Evolutionary conservation across 2,888 invertebrate genomes (phyloP).

Genomic region (Nomada ferruginata): DNA sequence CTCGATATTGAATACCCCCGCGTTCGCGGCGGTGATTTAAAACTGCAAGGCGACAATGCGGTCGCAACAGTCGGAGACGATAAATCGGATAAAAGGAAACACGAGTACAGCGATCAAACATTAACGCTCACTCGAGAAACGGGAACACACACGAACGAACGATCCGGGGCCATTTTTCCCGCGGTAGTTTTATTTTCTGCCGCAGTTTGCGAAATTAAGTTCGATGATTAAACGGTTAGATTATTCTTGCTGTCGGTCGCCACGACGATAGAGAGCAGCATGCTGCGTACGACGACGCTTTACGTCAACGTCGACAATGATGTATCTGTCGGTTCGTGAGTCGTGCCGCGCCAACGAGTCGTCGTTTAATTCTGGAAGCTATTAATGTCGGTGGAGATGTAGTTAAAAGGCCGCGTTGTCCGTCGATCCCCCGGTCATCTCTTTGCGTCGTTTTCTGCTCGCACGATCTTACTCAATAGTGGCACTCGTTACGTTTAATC

Average conservation of each 20-base stretch:
- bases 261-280: conserved; percentile 19
- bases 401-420: conserved; percentile 77
- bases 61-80: not conserved
- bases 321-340: conserved; percentile 39
- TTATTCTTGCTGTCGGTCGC: conserved; percentile 38
- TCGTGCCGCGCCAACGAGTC: conserved; percentile 49
- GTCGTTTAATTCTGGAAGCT: conserved; percentile 73
- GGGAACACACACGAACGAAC: not conserved
- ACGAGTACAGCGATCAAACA: not conserved
- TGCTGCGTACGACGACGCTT: conserved; percentile 21
- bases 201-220: conserved; percentile 21
- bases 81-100: not conserved
- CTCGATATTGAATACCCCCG: too few species aligned
- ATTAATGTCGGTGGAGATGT: conserved; percentile 75
- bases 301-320: conserved; percentile 45
- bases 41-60: not conserved
- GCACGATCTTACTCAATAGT: conserved; percentile 63
- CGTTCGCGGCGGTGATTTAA: not conserved
- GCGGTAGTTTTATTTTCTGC: not conserved
- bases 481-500: conserved; percentile 64
- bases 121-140: not conserved
- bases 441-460: conserved; percentile 62
- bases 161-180: not conserved
- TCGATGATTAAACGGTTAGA: conserved; percentile 39
- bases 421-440: conserved; percentile 67